Percentiles rank a stretch among this genome's conserved stretches.
These are phyloP conservation scores for Diachrysia chrysitis DNA, from an alignment of 2,888 invertebrate genomes.

Conservation along the genomic window DNA sequence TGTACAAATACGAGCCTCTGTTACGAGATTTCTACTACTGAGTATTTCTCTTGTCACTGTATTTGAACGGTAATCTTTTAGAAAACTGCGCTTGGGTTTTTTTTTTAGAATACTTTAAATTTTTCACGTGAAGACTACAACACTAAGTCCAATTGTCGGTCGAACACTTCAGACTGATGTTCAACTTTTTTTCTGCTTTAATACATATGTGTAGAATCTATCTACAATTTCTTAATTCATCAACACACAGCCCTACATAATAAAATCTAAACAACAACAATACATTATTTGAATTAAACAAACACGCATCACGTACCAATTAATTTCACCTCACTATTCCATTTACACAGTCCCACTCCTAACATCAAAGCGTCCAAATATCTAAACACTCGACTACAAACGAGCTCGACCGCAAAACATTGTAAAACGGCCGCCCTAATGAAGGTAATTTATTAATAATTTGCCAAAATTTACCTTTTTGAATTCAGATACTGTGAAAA, in stretches of 20 bases:
- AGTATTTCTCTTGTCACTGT: too few relatives aligned
- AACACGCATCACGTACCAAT: conserved; percentile 46
- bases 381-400: conserved; percentile 74
- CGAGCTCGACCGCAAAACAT: conserved; percentile 77
- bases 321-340: conserved; percentile 56
- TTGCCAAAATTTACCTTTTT: conserved; percentile 70
- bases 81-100: too few relatives aligned
- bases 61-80: too few relatives aligned
- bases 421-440: conserved; percentile 77
- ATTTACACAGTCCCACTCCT: conserved; percentile 51
- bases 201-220: too few relatives aligned
- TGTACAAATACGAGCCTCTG: too few relatives aligned
- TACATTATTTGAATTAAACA: conserved; percentile 13
- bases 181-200: too few relatives aligned
- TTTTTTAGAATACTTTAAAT: too few relatives aligned
- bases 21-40: too few relatives aligned
- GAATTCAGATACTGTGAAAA: conserved; percentile 63
- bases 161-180: too few relatives aligned
- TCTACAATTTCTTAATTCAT: neutral
- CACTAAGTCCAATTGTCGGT: too few relatives aligned
- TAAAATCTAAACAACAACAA: neutral
- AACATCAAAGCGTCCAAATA: conserved; percentile 74
- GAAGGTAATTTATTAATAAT: conserved; percentile 83
- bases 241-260: neutral
- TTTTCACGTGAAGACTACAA: too few relatives aligned